These are phyloP conservation scores for Pseudoips prasinana DNA, from an alignment of 2,888 invertebrate genomes.

Conservation along the genomic window DNA sequence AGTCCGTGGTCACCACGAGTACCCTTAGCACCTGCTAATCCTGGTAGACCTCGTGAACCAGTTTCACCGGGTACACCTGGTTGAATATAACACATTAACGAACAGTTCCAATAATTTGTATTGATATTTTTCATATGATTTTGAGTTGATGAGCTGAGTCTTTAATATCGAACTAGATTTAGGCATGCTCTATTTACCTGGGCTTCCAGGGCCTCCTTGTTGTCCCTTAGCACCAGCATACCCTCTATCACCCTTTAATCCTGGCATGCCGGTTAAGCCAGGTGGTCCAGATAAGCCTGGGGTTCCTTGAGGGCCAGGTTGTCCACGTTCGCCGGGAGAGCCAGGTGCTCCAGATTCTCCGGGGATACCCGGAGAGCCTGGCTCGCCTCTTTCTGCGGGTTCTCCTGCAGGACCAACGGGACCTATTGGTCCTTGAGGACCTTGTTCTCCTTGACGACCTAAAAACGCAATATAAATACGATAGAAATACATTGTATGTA, in stretches of 20 bases:
- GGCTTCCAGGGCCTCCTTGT: conserved; percentile 85
- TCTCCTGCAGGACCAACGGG: conserved; percentile 90
- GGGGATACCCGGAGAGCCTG: conserved; percentile 86
- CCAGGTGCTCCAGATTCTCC: conserved; percentile 89
- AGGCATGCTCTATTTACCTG: too few species aligned
- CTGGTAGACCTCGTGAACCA: conserved; percentile 82
- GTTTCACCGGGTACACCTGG: conserved; percentile 84
- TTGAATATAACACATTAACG: too few species aligned
- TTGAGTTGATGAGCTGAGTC: neutral
- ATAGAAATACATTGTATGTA: too few species aligned
- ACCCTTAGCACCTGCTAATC: conserved; percentile 88
- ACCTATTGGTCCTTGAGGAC: conserved; percentile 88
- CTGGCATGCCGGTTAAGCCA: conserved; percentile 86
- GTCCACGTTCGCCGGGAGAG: conserved; percentile 87
- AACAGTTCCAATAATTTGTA: too few species aligned
- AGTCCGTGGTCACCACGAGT: conserved; percentile 88
- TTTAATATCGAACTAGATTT: too few species aligned
- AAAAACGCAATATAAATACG: too few species aligned
- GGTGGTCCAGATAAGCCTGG: conserved; percentile 86
- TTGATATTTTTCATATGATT: too few species aligned
- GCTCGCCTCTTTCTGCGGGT: conserved; percentile 90
- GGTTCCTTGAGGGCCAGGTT: conserved; percentile 85
- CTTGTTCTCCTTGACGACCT: conserved; percentile 88
- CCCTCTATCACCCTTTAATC: conserved; percentile 88
- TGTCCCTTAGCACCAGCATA: conserved; percentile 87